A percentile compares a stretch with the other conserved stretches of the same genome.
Evolutionary conservation across 2,888 invertebrate species (phyloP).

Genomic region (Pasiphila rectangulata): DNA sequence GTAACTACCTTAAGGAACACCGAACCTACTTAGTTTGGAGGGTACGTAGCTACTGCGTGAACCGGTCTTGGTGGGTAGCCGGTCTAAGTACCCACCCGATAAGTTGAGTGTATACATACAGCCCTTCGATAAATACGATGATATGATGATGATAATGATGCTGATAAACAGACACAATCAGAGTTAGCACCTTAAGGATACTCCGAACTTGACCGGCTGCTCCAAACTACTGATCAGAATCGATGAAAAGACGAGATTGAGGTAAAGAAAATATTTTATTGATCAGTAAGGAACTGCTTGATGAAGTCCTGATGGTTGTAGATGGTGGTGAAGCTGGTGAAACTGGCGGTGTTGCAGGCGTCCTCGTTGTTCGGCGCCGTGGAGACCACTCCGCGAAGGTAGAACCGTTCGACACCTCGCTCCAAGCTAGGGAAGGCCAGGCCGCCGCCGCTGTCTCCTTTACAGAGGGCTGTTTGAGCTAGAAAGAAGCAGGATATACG

Average conservation of each 20-base stretch:
- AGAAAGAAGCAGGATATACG: no score
- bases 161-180: no score
- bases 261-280: not conserved
- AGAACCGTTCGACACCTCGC: constrained; percentile 46
- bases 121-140: no score
- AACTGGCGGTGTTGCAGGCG: constrained; percentile 46
- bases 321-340: constrained; percentile 52
- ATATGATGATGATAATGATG: no score
- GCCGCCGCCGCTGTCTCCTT: constrained; percentile 68
- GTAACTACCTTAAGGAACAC: no score
- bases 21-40: no score
- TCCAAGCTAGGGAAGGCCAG: constrained; percentile 47
- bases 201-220: no score
- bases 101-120: no score
- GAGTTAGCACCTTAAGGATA: no score
- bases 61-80: no score
- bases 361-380: constrained; percentile 51
- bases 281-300: not conserved
- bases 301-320: not conserved
- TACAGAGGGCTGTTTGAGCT: constrained; percentile 47
- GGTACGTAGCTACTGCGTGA: no score
- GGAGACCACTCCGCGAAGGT: constrained; percentile 61
- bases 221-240: not conserved
- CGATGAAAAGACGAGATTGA: not conserved
- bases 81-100: no score